phyloP scores from a whole-genome alignment of 2,113 vertebrate species.

The Sapayoa aenigma region DNA sequence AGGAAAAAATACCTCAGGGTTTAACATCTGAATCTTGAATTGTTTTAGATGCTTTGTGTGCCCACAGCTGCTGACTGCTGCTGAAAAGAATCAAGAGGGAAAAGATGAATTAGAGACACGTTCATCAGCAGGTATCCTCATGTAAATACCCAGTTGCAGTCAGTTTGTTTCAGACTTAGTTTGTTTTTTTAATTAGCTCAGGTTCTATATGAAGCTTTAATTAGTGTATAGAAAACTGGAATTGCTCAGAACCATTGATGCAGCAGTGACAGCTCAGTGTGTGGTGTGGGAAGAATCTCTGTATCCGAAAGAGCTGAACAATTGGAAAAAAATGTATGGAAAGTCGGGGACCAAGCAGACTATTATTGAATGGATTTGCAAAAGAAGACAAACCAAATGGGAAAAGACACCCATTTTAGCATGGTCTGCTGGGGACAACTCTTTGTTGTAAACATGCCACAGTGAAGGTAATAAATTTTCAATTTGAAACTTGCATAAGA shows the following conservation, averaged over 20 bases:
- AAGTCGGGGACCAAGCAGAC: not conserved
- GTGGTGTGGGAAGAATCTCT: not conserved
- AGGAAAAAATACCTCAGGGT: not conserved
- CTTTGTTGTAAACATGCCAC: not conserved
- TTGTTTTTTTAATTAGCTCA: conserved; percentile 8
- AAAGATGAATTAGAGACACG: not conserved
- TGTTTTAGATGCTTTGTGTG: not conserved
- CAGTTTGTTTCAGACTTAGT: not conserved
- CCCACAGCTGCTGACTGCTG: conserved; percentile 5
- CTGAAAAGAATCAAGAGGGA: conserved; percentile 5
- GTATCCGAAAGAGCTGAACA: not conserved
- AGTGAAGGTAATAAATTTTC: not conserved
- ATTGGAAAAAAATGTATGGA: not conserved
- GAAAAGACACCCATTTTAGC: not conserved
- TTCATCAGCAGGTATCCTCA: not conserved
- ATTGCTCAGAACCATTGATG: not conserved
- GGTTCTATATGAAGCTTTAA: not conserved
- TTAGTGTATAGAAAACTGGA: not conserved
- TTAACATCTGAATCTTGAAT: conserved; percentile 32
- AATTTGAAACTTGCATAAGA: not conserved
- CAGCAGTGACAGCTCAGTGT: not conserved
- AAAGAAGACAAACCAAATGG: not conserved
- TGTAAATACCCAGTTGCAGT: not conserved
- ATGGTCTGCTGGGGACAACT: not conserved
- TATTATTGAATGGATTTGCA: not conserved